Evolutionary conservation across 1,140 invertebrate species (phyloP).

Genomic region (Zaprionus taronus): DNA sequence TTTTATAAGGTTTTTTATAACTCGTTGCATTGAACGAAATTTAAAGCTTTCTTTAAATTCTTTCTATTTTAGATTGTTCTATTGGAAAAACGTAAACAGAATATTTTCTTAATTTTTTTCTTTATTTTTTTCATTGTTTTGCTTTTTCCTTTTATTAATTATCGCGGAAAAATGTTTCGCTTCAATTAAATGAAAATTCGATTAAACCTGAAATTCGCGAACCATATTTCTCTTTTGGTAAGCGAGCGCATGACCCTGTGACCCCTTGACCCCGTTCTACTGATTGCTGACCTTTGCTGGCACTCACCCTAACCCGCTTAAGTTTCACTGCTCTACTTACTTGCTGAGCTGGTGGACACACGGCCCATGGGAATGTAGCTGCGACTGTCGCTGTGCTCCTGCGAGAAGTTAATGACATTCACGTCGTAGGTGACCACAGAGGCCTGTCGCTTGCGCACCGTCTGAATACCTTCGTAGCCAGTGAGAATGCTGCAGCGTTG

Average conservation of each 20-base stretch:
- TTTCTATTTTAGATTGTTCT: neutral
- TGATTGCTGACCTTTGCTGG: slow-evolving; percentile 31
- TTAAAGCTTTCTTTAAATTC: neutral
- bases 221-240: neutral
- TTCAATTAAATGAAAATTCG: slow-evolving; percentile 6
- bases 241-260: neutral
- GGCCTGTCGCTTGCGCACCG: slow-evolving; percentile 77
- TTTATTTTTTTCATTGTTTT: neutral
- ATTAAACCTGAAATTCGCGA: neutral
- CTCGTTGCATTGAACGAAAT: neutral
- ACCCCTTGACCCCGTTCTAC: slow-evolving; percentile 26
- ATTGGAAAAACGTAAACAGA: too few species aligned
- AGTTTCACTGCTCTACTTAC: slow-evolving; percentile 64
- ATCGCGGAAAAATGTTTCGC: neutral
- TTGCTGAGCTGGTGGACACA: slow-evolving; percentile 83
- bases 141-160: neutral
- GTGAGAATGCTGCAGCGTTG: slow-evolving; percentile 71
- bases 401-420: slow-evolving; percentile 84
- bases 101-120: neutral
- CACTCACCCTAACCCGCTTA: neutral
- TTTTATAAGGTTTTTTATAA: neutral
- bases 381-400: slow-evolving; percentile 79
- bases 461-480: slow-evolving; percentile 76
- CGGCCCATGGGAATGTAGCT: slow-evolving; percentile 84
- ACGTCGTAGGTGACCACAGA: slow-evolving; percentile 84